phyloP scores from a whole-genome alignment of 2,888 invertebrate species.

The Lumbricus terrestris region DNA sequence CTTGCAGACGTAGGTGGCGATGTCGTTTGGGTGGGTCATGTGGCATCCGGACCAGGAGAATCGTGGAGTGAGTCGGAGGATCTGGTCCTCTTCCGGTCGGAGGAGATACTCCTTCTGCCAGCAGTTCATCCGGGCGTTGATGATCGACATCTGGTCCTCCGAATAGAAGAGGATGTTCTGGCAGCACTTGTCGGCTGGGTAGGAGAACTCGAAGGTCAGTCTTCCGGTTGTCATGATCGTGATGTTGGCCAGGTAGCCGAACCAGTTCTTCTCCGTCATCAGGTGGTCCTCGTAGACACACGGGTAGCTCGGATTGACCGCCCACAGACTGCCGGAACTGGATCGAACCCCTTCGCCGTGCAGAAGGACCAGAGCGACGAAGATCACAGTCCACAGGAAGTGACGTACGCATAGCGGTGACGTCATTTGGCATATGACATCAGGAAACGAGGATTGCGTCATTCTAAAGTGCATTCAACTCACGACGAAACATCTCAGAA shows the following conservation, averaged over 20 bases:
- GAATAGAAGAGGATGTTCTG: conserved; percentile 39
- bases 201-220: conserved; percentile 37
- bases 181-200: conserved; percentile 40
- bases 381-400: not conserved
- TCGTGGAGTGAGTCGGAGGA: conserved; percentile 39
- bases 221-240: conserved; percentile 36
- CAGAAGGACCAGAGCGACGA: not conserved
- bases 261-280: conserved; percentile 24
- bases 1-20: conserved; percentile 37
- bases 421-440: not conserved
- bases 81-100: conserved; percentile 38
- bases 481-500: not conserved
- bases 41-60: conserved; percentile 42
- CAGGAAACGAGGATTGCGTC: not conserved
- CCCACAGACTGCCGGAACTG: not conserved
- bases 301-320: conserved; percentile 14
- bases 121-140: conserved; percentile 39
- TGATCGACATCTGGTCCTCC: conserved; percentile 38
- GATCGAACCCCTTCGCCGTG: not conserved
- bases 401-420: not conserved
- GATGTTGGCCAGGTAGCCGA: conserved; percentile 40
- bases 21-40: conserved; percentile 32
- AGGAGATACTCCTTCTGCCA: conserved; percentile 39
- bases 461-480: not conserved
- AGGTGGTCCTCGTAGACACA: conserved; percentile 26